These are phyloP conservation scores for Orussus abietinus DNA, from an alignment of 1,140 invertebrate genomes.

Conservation along the genomic window DNA sequence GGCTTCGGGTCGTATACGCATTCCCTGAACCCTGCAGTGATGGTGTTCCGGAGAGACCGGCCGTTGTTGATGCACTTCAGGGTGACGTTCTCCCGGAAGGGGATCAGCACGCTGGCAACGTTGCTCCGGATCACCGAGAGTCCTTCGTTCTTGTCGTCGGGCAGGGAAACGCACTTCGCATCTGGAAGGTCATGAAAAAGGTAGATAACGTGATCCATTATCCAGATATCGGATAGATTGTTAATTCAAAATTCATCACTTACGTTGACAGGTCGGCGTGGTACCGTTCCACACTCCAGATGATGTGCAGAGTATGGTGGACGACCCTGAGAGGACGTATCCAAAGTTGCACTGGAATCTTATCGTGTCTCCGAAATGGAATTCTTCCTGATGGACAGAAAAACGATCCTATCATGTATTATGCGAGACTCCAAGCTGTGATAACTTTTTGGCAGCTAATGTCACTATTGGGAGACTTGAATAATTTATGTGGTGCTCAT, in stretches of 20 bases:
- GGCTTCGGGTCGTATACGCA: conserved; percentile 93
- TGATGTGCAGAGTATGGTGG: conserved; percentile 81
- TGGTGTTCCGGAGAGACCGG: conserved; percentile 71
- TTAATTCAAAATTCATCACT: conserved; percentile 41
- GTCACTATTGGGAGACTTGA: too few species aligned
- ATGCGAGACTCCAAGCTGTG: conserved; percentile 1
- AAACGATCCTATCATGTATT: not conserved
- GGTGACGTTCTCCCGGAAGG: conserved; percentile 87
- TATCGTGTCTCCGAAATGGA: conserved; percentile 87
- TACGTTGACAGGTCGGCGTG: conserved; percentile 87
- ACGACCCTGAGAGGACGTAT: conserved; percentile 83
- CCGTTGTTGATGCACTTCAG: conserved; percentile 76
- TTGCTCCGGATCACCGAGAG: conserved; percentile 70
- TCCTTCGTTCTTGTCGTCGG: conserved; percentile 85
- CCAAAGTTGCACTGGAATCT: conserved; percentile 95
- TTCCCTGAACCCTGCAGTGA: conserved; percentile 80
- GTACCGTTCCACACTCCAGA: conserved; percentile 92
- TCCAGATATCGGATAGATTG: too few species aligned
- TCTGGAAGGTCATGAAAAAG: conserved; percentile 54
- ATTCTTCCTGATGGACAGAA: conserved; percentile 55
- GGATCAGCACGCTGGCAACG: conserved; percentile 75
- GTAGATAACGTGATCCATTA: conserved; percentile 7
- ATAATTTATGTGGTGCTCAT: conserved; percentile 10
- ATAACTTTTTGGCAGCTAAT: too few species aligned
- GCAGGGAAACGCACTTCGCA: conserved; percentile 84